A percentile compares a stretch with the other conserved stretches of the same genome.
Evolutionary conservation across 2,113 vertebrate species (phyloP).

Genomic region (Callorhinus ursinus): DNA sequence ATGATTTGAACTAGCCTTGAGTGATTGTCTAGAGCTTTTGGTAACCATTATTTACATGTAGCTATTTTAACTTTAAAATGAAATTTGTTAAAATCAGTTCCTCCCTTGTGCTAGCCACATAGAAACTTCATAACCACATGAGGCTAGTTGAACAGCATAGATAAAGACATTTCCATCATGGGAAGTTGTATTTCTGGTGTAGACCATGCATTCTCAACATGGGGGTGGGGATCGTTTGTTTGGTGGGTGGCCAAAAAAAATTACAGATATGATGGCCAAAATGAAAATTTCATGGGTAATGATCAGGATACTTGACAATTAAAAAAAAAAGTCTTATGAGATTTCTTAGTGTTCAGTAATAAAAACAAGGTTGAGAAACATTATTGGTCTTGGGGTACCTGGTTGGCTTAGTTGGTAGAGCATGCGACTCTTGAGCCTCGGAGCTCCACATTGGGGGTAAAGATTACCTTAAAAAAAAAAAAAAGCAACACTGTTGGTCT

Average conservation of each 20-base stretch:
- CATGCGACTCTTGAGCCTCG: neutral
- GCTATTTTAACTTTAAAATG: slow-evolving; percentile 51
- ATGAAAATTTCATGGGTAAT: neutral
- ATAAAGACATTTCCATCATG: neutral
- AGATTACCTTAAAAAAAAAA: neutral
- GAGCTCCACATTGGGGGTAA: neutral
- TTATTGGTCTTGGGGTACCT: neutral
- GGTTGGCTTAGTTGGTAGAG: neutral
- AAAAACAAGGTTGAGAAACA: slow-evolving; percentile 14
- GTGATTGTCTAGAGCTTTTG: neutral
- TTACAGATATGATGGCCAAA: neutral
- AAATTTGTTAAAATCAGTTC: neutral
- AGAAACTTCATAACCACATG: neutral
- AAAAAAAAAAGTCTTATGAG: neutral
- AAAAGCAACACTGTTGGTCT: neutral
- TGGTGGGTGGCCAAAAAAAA: neutral
- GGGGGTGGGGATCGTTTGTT: neutral
- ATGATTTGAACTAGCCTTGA: neutral
- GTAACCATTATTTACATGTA: neutral
- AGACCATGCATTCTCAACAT: neutral
- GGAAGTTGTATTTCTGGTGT: neutral
- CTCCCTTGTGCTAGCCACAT: neutral
- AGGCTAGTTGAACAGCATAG: neutral
- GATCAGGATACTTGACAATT: neutral
- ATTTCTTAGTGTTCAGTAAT: neutral